These are phyloP conservation scores for Calliphora vicina DNA, from an alignment of 1,140 invertebrate genomes.

Conservation along the genomic window DNA sequence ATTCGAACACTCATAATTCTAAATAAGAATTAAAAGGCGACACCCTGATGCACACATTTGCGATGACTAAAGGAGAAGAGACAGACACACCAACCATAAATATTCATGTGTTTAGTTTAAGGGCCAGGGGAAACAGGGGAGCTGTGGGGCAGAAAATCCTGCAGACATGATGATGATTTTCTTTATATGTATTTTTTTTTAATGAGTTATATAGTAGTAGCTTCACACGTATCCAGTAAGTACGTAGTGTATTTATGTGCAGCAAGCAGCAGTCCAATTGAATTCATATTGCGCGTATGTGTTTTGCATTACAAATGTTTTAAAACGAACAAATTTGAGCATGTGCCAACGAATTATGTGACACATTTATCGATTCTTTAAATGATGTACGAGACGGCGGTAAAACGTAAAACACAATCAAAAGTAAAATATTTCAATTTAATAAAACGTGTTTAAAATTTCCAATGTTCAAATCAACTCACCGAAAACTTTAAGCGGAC, in stretches of 20 bases:
- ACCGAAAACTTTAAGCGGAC: not conserved
- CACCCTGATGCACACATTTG: not conserved
- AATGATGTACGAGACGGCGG: constrained; percentile 29
- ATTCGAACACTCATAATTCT: not conserved
- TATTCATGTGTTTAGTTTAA: not conserved
- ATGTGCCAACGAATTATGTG: constrained; percentile 30
- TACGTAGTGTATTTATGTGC: not conserved
- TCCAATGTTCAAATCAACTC: not conserved
- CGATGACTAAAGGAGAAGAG: too few species aligned
- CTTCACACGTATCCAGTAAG: not conserved
- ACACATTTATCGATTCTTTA: constrained; percentile 37
- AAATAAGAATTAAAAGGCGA: not conserved
- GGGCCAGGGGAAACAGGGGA: not conserved
- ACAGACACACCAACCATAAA: not conserved
- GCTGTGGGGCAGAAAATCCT: not conserved
- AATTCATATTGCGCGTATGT: not conserved
- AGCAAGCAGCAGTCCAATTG: not conserved
- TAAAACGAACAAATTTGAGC: not conserved
- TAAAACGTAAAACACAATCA: constrained; percentile 10
- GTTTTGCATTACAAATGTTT: constrained; percentile 4
- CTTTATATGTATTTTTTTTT: not conserved
- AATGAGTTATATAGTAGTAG: not conserved
- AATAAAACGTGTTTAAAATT: constrained; percentile 10
- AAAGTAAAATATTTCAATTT: constrained; percentile 33
- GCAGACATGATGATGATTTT: not conserved